Base-by-base conservation (phyloP, 1,140 invertebrate species). In the Leptopilina boulardi region DNA sequence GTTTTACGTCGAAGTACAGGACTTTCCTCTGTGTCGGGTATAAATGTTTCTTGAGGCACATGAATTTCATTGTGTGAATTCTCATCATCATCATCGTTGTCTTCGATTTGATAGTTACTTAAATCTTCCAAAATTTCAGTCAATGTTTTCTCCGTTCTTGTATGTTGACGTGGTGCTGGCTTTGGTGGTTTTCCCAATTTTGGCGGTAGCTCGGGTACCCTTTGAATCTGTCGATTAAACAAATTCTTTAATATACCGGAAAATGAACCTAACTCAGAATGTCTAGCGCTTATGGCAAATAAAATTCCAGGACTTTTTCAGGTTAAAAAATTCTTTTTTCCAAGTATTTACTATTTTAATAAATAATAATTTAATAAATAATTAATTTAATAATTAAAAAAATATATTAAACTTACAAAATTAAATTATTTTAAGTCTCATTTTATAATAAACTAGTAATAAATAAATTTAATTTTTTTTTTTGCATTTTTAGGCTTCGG, bases 41-140 rank as follows among this genome's bases (percentile, higher is more conserved):
- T 75, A 78, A 80, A 83, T 66, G 80, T 83, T 75, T 88, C 83
- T 23, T 80, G 76, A 2, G 77, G 47, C 47, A 76, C 51, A 26
- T 34, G 30, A 47, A 73, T 71, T 26, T 78, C 78, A 51, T 82
- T 19, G 15, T 83, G 74, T 3, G 34, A 26, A 9, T 66, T 47
- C 3, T 85, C 79, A 8, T 87, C 83, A 11, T 89, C 83, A 13
- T n/a, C n/a, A n/a, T n/a, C n/a, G n/a, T n/a, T n/a, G n/a, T n/a
- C n/a, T n/a, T n/a, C n/a, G n/a, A 87, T 74, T 44, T 80, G 76
- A 77, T 80, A 88, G 2, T 77, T 78, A 41, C 83, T 85, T 0
- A 89, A 72, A 79, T 89, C 87, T 70, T 89, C 87, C 5, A 91
- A 85, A 4, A 92, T 92, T 72, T 92, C 89, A 0, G 91, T 92